Percentiles rank a stretch among this genome's conserved stretches.
Evolutionary conservation across 1,140 invertebrate species (phyloP).

Genomic region (Phymorhynchus buccinoides): DNA sequence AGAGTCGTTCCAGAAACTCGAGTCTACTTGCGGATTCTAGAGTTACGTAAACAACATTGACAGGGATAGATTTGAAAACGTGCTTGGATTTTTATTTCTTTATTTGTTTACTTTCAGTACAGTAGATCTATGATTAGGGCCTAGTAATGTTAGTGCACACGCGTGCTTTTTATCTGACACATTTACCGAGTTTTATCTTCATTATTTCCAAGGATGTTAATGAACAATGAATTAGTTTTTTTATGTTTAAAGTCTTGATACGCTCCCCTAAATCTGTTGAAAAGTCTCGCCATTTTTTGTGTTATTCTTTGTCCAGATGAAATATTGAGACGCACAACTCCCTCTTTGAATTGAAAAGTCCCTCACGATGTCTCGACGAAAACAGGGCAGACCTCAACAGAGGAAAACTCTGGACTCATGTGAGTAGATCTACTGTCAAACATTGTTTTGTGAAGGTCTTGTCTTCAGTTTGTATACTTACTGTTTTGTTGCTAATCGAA

Average conservation of each 20-base stretch:
- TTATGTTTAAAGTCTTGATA: too few relatives aligned
- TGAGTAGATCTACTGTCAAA: slow-evolving; percentile 54
- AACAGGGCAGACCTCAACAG: slow-evolving; percentile 70
- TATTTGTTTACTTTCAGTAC: neutral
- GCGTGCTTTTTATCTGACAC: neutral
- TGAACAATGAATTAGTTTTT: too few relatives aligned
- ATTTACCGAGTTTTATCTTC: too few relatives aligned
- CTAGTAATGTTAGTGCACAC: too few relatives aligned
- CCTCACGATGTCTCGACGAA: slow-evolving; percentile 67
- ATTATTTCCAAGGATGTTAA: too few relatives aligned
- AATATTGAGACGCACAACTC: slow-evolving; percentile 59
- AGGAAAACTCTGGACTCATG: slow-evolving; percentile 66
- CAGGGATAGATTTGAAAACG: neutral
- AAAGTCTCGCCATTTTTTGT: slow-evolving; percentile 68
- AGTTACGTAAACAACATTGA: slow-evolving; percentile 6
- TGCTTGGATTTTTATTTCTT: slow-evolving; percentile 1
- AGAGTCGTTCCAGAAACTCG: neutral
- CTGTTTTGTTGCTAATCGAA: slow-evolving; percentile 5
- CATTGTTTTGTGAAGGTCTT: neutral
- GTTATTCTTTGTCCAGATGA: slow-evolving; percentile 69
- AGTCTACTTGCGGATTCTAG: slow-evolving; percentile 9
- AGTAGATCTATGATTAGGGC: neutral
- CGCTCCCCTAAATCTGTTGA: slow-evolving; percentile 54
- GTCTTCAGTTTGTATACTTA: neutral
- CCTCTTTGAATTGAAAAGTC: slow-evolving; percentile 64